phyloP scores from a whole-genome alignment of 2,888 invertebrate genomes.

The Argyra leucocephala region DNA sequence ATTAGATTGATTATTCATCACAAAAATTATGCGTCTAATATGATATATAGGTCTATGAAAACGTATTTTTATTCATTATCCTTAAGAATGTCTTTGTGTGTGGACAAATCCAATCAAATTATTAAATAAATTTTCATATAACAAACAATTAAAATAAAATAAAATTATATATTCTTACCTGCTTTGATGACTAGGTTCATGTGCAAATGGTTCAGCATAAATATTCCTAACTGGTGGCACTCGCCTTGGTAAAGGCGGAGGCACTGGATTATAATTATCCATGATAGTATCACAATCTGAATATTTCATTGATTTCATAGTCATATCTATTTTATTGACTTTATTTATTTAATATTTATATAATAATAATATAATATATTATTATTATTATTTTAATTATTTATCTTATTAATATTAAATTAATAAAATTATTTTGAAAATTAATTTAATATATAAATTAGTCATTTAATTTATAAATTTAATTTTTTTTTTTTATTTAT shows the following conservation, averaged over 20 bases:
- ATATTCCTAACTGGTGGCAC: conserved; percentile 44
- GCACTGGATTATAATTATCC: conserved; percentile 45
- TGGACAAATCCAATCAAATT: neutral
- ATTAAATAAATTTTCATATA: too few relatives aligned
- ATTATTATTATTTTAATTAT: too few relatives aligned
- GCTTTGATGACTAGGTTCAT: conserved; percentile 43
- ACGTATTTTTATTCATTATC: too few relatives aligned
- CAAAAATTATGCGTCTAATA: too few relatives aligned
- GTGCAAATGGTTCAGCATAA: conserved; percentile 44
- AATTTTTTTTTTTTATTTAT: too few relatives aligned
- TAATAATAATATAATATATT: neutral
- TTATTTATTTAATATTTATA: neutral
- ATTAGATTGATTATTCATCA: too few relatives aligned
- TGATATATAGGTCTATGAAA: too few relatives aligned
- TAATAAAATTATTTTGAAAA: too few relatives aligned
- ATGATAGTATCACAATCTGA: conserved; percentile 46
- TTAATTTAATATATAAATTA: too few relatives aligned
- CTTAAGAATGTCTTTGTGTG: neutral
- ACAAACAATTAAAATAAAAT: conserved; percentile 14
- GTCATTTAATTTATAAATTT: too few relatives aligned
- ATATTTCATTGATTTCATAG: conserved; percentile 46
- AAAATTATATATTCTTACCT: conserved; percentile 33
- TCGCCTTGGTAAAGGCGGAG: conserved; percentile 43
- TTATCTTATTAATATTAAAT: too few relatives aligned
- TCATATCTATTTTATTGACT: conserved; percentile 31